Evolutionary conservation across 2,113 vertebrate genomes (phyloP), one percentile per base, ranked within the genome.

Genomic region (Alethe castanea): DNA sequence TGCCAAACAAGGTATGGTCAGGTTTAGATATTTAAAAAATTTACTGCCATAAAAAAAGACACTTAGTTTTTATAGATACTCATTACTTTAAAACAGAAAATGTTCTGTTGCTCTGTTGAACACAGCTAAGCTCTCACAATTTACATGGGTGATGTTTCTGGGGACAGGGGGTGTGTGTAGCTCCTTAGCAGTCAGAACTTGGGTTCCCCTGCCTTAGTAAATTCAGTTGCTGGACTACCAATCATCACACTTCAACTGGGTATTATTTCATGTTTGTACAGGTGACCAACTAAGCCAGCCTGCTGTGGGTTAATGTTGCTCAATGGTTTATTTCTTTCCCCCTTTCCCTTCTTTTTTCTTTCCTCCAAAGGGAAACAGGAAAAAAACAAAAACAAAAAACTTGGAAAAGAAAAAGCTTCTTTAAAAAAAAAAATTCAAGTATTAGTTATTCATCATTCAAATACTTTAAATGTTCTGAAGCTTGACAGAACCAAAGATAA

Each of bases 1-100:
- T 99, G 99, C 99, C 99, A 94, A 99, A 99, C 98, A 98, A 99
- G 98, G 99, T 99, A 97, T 96, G 96, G 44, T 36, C 33, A 45
- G 7, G 56, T 40, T 80, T 71, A 69, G 20, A 29, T 79, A 26
- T 10, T 60, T 38, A 6, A 31, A 61, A 62, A 56, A 26, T 2
- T 33, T 42, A 31, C 24, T 61, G 22, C 15, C 11, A 29, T 81
- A 12, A 54, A 45, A 82, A 62, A 72, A 9, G 8, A 69, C 16
- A 19, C 31, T 84, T 71, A 31, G 22, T 62, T 83, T n/a, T 74
- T 90, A 60, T 69, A 83, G 13, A 20, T 87, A 19, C 2, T 53
- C 2, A 8, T 56, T 57, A 17, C 14, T 78, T 81, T 6, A 80
- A 36, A 79, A 66, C 11, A 83, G 61, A 48, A 77, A 8, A 35